phyloP scores from a whole-genome alignment of 2,113 vertebrate species.

The Nanger granti region DNA sequence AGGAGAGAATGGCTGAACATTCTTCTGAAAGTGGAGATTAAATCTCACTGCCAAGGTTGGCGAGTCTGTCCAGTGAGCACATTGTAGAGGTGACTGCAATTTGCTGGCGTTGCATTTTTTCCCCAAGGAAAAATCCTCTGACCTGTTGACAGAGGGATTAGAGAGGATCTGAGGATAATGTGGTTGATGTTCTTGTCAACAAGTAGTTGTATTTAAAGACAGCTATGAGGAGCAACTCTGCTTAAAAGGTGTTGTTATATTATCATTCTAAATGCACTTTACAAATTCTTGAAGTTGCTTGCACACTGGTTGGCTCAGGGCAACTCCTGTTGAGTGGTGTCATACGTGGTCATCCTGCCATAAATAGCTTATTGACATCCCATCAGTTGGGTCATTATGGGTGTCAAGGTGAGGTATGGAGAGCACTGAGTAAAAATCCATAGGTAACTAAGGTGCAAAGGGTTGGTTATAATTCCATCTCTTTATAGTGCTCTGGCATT shows the following conservation, averaged over 20 bases:
- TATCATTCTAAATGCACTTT: constrained; percentile 6
- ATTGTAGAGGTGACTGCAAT: not conserved
- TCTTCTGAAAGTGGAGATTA: not conserved
- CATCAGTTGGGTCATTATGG: constrained; percentile 68
- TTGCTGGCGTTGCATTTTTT: not conserved
- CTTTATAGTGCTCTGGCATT: constrained; percentile 68
- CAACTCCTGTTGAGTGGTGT: constrained; percentile 18
- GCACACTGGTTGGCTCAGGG: not conserved
- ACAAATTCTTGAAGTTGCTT: not conserved
- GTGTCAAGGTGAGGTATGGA: constrained; percentile 68
- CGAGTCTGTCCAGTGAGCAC: not conserved
- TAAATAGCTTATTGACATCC: constrained; percentile 73
- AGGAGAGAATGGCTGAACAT: not conserved
- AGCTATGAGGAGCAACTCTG: not conserved
- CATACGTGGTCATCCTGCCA: constrained; percentile 25
- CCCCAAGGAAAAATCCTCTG: not conserved
- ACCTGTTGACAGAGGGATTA: not conserved
- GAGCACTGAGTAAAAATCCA: constrained; percentile 74
- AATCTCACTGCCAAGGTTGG: not conserved
- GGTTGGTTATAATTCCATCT: constrained; percentile 69
- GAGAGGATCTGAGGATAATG: not conserved
- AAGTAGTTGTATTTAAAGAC: not conserved
- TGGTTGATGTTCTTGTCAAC: not conserved
- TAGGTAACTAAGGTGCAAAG: constrained; percentile 60
- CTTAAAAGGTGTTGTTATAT: not conserved